Evolutionary conservation across 1,140 invertebrate species (phyloP).

Genomic region (Tetramorium alpestre): DNA sequence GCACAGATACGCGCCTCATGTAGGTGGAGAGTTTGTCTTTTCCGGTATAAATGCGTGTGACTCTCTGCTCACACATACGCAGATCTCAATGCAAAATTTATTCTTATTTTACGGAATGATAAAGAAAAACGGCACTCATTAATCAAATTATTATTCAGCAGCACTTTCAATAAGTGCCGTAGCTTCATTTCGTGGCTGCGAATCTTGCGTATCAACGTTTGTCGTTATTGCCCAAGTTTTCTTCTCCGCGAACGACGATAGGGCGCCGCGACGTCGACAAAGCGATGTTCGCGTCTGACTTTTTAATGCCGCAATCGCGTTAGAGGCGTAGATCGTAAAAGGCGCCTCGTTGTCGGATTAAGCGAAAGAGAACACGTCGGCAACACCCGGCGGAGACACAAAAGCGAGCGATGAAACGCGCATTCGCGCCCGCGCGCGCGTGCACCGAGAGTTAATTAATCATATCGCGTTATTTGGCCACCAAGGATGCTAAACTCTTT

Average conservation of each 20-base stretch:
- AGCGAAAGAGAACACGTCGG: neutral
- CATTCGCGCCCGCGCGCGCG: neutral
- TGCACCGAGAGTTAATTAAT: constrained; percentile 55
- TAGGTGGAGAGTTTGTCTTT: neutral
- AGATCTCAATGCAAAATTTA: neutral
- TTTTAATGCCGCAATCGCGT: constrained; percentile 21
- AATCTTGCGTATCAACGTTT: neutral
- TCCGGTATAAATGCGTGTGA: neutral
- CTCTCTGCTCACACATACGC: neutral
- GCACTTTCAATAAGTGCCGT: neutral
- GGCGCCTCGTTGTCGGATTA: neutral
- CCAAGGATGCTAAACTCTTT: constrained; percentile 43
- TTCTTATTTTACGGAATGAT: neutral
- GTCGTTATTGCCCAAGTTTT: neutral
- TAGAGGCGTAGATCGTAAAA: constrained; percentile 25
- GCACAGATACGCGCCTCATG: too few relatives aligned
- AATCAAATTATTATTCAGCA: neutral
- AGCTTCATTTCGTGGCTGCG: neutral
- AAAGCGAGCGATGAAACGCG: neutral
- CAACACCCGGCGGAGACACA: neutral
- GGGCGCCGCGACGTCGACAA: neutral
- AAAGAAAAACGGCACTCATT: neutral
- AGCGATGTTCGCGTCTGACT: neutral
- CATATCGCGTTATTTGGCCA: constrained; percentile 37
- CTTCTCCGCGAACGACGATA: neutral